Evolutionary conservation across 1,140 invertebrate genomes (phyloP), one percentile per base, ranked within the genome.

Genomic region (Apis dorsata): DNA sequence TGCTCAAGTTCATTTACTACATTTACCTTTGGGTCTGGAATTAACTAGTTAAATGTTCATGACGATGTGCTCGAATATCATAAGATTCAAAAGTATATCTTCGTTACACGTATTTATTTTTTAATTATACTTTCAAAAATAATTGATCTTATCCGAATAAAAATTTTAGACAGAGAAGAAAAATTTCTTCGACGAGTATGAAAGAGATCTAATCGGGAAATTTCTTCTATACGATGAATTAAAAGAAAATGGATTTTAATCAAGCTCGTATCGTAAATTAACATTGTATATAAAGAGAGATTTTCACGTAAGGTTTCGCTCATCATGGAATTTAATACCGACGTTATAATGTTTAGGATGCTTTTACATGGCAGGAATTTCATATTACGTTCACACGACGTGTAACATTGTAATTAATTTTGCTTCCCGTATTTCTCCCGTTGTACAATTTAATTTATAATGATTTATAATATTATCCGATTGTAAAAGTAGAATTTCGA

Each of bases 351-450:
- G 65, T 70, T 82, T 60, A 68, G 24, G 28, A 62, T 77, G 73
- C 19, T 15, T 53, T 51, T 9, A 51, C 49, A 59, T 10, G 53
- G n/a, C 71, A 60, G 55, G 59, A 68, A 77, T 71, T 85, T 85
- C 75, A 19, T 66, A 51, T 53, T 24, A 63, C 8, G 49, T 24
- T 55, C 15, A 13, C 7, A 7, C n/a, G 60, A 66, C 17, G n/a
- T 10, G 49, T n/a, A 62, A 79, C 81, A 8, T 65, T 72, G 69
- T 73, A 77, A 82, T 82, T 82, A 82, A 82, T 82, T 62, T 34
- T 19, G 34, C 15, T 19, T 15, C 21, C 4, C 53, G 15, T 74
- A 68, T 68, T 68, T 59, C 71, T 68, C 53, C 11, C 21, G 0
- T 19, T 21, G 17, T 13, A 55, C 10, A 60, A 82, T 82, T 51